These are phyloP conservation scores for Aporophyla nigra DNA, from an alignment of 2,888 invertebrate species.

Conservation along the genomic window DNA sequence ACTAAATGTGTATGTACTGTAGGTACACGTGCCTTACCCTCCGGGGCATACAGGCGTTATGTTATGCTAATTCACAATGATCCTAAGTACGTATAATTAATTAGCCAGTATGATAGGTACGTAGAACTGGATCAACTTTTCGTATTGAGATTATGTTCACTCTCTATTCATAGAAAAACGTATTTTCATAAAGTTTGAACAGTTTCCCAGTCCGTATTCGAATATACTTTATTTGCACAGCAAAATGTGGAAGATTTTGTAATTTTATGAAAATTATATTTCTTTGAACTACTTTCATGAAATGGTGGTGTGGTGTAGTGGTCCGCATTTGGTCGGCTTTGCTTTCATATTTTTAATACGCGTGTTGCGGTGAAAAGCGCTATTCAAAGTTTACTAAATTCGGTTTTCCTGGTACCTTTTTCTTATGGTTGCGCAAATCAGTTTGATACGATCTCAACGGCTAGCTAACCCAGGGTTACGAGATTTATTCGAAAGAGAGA, in stretches of 20 bases:
- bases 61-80: no score
- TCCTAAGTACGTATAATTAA: not conserved
- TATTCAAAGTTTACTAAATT: slow-evolving; percentile 69
- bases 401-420: slow-evolving; percentile 57
- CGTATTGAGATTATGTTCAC: slow-evolving; percentile 9
- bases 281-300: slow-evolving; percentile 64
- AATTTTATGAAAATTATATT: slow-evolving; percentile 64
- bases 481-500: no score
- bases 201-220: slow-evolving; percentile 47
- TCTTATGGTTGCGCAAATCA: slow-evolving; percentile 32
- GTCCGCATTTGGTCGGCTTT: slow-evolving; percentile 67
- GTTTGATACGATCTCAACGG: slow-evolving; percentile 28
- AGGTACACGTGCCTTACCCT: no score
- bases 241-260: slow-evolving; percentile 49
- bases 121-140: not conserved
- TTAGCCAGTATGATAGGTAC: not conserved
- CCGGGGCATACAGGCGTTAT: no score
- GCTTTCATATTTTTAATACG: slow-evolving; percentile 78
- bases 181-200: slow-evolving; percentile 55
- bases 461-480: no score
- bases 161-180: slow-evolving; percentile 35
- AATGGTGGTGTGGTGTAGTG: slow-evolving; percentile 63
- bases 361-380: slow-evolving; percentile 71
- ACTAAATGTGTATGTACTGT: no score
- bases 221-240: slow-evolving; percentile 53